These are phyloP conservation scores for Penaeus vannamei DNA, from an alignment of 1,140 invertebrate species.

Conservation along the genomic window DNA sequence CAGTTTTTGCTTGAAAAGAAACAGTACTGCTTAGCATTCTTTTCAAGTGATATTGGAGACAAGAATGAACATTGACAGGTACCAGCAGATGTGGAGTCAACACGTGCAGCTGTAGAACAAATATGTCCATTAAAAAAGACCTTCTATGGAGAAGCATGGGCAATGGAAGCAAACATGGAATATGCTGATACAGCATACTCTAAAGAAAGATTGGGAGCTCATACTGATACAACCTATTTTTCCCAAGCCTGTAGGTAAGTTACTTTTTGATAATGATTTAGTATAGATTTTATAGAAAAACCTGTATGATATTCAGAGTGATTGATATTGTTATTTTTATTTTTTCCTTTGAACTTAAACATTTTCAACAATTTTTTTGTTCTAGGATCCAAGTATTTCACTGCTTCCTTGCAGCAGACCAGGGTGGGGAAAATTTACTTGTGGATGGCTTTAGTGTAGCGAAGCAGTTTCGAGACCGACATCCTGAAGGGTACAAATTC, in stretches of 20 bases:
- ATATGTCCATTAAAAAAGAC: slow-evolving; percentile 42
- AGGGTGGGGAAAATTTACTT: slow-evolving; percentile 57
- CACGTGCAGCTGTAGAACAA: slow-evolving; percentile 43
- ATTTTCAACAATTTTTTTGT: not conserved
- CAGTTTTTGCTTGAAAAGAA: too few species aligned
- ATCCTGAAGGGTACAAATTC: slow-evolving; percentile 49
- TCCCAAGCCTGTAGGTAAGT: slow-evolving; percentile 48
- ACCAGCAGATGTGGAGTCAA: slow-evolving; percentile 39
- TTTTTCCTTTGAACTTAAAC: not conserved
- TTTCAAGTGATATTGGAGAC: not conserved
- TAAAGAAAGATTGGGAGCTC: slow-evolving; percentile 41
- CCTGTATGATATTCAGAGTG: not conserved
- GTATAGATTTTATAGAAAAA: not conserved
- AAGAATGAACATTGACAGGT: slow-evolving; percentile 23
- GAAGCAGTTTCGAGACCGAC: slow-evolving; percentile 38
- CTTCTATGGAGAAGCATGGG: slow-evolving; percentile 52
- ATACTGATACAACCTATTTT: slow-evolving; percentile 54
- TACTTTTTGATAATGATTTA: not conserved
- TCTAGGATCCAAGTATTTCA: slow-evolving; percentile 61
- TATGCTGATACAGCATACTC: slow-evolving; percentile 53
- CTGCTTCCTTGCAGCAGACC: slow-evolving; percentile 41
- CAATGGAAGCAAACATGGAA: slow-evolving; percentile 9
- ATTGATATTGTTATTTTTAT: not conserved
- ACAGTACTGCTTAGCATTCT: too few species aligned
- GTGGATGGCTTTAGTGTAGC: slow-evolving; percentile 61